phyloP scores from a whole-genome alignment of 2,113 vertebrate genomes.

The Mormyrus iriodes region DNA sequence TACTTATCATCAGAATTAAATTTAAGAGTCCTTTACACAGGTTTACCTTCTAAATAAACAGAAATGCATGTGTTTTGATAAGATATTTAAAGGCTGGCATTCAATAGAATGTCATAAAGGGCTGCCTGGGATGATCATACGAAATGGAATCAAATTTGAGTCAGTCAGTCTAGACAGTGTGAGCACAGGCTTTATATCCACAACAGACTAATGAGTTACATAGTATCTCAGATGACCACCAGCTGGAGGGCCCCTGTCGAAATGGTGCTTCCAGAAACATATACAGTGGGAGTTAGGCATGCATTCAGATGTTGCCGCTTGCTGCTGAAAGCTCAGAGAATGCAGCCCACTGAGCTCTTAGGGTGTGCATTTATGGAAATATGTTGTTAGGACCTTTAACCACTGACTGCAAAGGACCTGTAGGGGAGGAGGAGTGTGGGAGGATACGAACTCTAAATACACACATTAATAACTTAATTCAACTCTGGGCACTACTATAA shows the following conservation, averaged over 20 bases:
- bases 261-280: neutral
- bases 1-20: neutral
- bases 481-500: conserved; percentile 19
- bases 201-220: neutral
- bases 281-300: neutral
- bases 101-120: too few species aligned
- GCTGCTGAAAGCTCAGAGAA: neutral
- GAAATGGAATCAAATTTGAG: neutral
- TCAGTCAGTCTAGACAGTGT: neutral
- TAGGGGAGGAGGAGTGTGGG: conserved; percentile 22
- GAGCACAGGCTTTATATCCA: neutral
- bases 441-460: neutral
- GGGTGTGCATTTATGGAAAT: conserved; percentile 43
- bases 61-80: too few species aligned
- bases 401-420: conserved; percentile 33
- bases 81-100: too few species aligned
- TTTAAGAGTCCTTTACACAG: neutral
- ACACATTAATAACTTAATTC: neutral
- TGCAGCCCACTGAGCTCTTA: neutral
- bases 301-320: neutral
- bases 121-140: neutral
- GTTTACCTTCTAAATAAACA: neutral
- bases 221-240: neutral
- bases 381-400: conserved; percentile 40
- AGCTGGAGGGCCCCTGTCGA: neutral